Base-by-base conservation (phyloP, 1,140 invertebrate genomes). In the Amphibalanus amphitrite region DNA sequence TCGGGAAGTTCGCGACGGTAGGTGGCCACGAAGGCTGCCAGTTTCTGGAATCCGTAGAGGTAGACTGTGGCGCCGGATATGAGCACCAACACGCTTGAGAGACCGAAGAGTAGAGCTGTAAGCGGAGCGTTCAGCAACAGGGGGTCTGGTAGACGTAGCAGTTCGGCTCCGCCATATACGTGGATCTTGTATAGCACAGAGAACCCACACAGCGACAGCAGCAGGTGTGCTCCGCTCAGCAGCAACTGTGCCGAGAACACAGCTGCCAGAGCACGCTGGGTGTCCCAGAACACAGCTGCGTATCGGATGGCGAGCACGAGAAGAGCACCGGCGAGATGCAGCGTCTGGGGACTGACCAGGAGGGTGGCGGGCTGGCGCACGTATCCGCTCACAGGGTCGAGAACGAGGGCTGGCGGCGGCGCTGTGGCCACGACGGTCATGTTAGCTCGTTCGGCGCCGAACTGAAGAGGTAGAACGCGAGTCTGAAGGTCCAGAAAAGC, bases 141-240 rank as follows among this genome's bases (percentile, higher is more conserved):
- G 26, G 86, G 85, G 0, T 86, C 83, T 15, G 82, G 79, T 64
- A 86, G 79, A 20, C 87, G 84, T 69, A 90, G 76, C n/a, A 84
- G 83, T 77, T 86, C 85, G 73, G 83, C 79, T 1, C 85, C 81
- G 20, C 89, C 89, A 59, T 88, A 83, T 10, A 91, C 86, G 80
- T 91, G 89, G 69, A 92, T 86, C 84, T 91, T 92, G 78, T 90
- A 91, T 4, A 92, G 83, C 71, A 90, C 86, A 25, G 87, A 88
- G 79, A 90, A 86, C 71, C 88, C 88, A 67, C 86, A 84, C 77
- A 88, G 89, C 68, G 87, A 83, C 40, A 91, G 79, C 28, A 91
- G 79, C 74, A 86, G 87, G 76, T 92, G 90, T 13, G 86, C 77
- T 29, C 85, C 85, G 78, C 90, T 90, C 25, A 86, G 81, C 71